Base-by-base conservation (phyloP, 1,140 invertebrate species). In the Phortica variegata region DNA sequence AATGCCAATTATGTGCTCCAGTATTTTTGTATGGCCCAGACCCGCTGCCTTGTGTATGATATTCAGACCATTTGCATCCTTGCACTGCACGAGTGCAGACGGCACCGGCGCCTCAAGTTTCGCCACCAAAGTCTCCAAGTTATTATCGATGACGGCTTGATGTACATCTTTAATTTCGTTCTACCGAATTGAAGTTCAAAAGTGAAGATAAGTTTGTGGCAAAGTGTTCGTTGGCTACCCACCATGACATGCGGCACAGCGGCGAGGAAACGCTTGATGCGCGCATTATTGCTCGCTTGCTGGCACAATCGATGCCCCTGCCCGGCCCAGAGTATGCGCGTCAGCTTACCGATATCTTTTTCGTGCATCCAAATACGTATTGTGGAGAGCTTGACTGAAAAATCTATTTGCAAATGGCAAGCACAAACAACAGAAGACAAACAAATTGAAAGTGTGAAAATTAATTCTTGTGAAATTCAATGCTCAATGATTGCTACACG, bases 331-430 rank as follows among this genome's bases (percentile, higher is more conserved):
- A 95, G 79, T 2, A 93, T 87, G 61, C 88, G 85, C 65, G 91
- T 88, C 36, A 95, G 77, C 60, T 88, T 87, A 15, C 83, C 82
- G 62, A 94, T 81, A 74, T 94, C 89, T 66, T 87, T 83, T 69
- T 93, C 91, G 70, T 93, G 89, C 52, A 94, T 93, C 91, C 91
- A 95, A 78, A 92, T 91, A 49, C 90, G 80, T 51, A 95, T 92
- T 60, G 92, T 93, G 33, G 91, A 87, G 26, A 88, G 85, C 62
- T 89, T 90, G 58, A 89, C 84, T 61, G 85, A 85, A 61, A 88
- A 77, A 73, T 77, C 87, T 85, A 72, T 66, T 66, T 58, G 53
- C 13, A n/a, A 34, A 15, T n/a, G 8, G 5, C 13, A n/a, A 15
- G 6, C 12, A 29, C 26, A 43, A 17, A 16, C 10, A 42, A 38